A percentile compares a stretch with the other conserved stretches of the same genome.
Evolutionary conservation across 1,140 invertebrate genomes (phyloP).

Genomic region (Aphaenogaster rudis): DNA sequence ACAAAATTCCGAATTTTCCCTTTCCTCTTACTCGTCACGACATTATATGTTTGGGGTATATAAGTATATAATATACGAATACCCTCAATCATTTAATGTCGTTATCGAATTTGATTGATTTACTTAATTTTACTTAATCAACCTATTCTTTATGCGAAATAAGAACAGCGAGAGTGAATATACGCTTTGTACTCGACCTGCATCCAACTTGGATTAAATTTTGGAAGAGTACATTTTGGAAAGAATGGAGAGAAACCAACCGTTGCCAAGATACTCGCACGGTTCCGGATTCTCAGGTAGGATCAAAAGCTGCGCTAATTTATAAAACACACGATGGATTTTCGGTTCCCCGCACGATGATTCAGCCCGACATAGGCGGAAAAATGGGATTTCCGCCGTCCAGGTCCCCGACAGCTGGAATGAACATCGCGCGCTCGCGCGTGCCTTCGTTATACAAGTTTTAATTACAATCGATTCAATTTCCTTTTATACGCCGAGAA

Average conservation of each 20-base stretch:
- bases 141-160: not conserved
- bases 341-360: conserved; percentile 10
- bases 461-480: conserved; percentile 75
- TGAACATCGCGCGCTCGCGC: conserved; percentile 50
- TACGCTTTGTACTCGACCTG: not conserved
- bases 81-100: not conserved
- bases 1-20: no score
- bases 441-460: conserved; percentile 73
- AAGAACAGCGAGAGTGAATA: not conserved
- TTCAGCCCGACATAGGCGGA: conserved; percentile 18
- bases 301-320: conserved; percentile 15
- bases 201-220: not conserved
- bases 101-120: not conserved
- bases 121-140: not conserved
- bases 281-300: not conserved
- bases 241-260: not conserved
- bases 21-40: no score
- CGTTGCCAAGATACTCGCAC: not conserved
- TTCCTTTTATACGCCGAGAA: conserved; percentile 55
- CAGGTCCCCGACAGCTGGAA: conserved; percentile 32
- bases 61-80: no score
- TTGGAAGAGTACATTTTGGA: not conserved
- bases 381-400: conserved; percentile 46
- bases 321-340: conserved; percentile 37
- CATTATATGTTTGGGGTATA: no score